phyloP scores from a whole-genome alignment of 2,888 invertebrate species.

The Lochmaea crataegi region DNA sequence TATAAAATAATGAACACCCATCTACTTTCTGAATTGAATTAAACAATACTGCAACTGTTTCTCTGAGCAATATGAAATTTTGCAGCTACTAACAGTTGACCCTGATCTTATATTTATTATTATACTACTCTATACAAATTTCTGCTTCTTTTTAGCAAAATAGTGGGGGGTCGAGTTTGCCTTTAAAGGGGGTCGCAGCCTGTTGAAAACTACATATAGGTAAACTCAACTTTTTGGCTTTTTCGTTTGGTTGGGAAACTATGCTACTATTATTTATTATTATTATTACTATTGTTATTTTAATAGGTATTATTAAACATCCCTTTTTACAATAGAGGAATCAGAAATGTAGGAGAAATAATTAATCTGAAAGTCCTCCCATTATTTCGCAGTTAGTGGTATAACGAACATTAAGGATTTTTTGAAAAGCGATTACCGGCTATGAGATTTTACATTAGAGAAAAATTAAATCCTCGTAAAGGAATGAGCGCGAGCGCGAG shows the following conservation, averaged over 20 bases:
- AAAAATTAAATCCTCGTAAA: constrained; percentile 17
- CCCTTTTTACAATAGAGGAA: neutral
- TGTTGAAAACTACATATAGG: too few relatives aligned
- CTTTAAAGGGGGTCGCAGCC: too few relatives aligned
- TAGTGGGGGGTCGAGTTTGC: too few relatives aligned
- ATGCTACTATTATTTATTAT: too few relatives aligned
- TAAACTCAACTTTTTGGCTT: too few relatives aligned
- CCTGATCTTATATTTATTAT: too few relatives aligned
- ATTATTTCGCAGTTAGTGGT: neutral
- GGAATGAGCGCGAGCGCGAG: neutral
- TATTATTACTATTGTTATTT: neutral
- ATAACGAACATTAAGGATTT: constrained; percentile 12
- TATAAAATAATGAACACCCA: too few relatives aligned
- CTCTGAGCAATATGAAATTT: too few relatives aligned
- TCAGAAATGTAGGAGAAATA: neutral
- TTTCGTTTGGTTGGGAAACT: too few relatives aligned
- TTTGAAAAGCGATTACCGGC: constrained; percentile 1
- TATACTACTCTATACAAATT: neutral
- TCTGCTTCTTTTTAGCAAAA: neutral
- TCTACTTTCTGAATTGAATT: too few relatives aligned
- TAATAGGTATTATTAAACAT: neutral
- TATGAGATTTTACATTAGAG: constrained; percentile 17
- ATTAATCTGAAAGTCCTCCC: neutral
- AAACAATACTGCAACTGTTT: too few relatives aligned
- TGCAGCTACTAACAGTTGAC: too few relatives aligned